Evolutionary conservation across 2,113 vertebrate genomes (phyloP).

Genomic region (Python bivittatus): DNA sequence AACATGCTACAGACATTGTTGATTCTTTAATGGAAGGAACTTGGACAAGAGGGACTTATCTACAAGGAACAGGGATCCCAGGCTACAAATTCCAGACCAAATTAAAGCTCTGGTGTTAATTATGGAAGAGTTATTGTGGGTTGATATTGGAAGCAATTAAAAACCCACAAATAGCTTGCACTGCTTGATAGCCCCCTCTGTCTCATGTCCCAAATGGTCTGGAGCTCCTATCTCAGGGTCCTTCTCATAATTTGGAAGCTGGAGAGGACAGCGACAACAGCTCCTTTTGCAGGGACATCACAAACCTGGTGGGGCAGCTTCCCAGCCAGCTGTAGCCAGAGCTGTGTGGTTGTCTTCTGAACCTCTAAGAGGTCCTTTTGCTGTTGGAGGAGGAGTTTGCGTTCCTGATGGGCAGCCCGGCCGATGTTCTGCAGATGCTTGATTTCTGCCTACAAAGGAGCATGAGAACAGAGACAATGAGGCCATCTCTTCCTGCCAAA

Average conservation of each 20-base stretch:
- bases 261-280: too few species aligned
- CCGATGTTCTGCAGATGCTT: constrained; percentile 51
- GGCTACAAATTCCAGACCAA: background rate
- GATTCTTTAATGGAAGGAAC: background rate
- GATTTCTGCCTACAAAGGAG: constrained; percentile 67
- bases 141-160: background rate
- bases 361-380: constrained; percentile 62
- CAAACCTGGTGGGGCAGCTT: background rate
- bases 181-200: too few species aligned
- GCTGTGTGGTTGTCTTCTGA: constrained; percentile 32
- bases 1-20: too few species aligned
- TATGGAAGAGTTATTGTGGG: background rate
- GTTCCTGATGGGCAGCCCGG: constrained; percentile 56
- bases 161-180: too few species aligned
- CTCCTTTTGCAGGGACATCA: background rate
- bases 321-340: constrained; percentile 51
- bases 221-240: background rate
- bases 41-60: background rate
- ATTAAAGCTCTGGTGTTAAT: background rate
- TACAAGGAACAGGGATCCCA: background rate
- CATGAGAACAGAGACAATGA: accelerated
- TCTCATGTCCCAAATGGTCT: too few species aligned
- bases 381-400: constrained; percentile 68
- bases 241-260: background rate
- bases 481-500: background rate